phyloP scores from a whole-genome alignment of 2,797 vertebrate genomes.

The Oryzias sinensis region DNA sequence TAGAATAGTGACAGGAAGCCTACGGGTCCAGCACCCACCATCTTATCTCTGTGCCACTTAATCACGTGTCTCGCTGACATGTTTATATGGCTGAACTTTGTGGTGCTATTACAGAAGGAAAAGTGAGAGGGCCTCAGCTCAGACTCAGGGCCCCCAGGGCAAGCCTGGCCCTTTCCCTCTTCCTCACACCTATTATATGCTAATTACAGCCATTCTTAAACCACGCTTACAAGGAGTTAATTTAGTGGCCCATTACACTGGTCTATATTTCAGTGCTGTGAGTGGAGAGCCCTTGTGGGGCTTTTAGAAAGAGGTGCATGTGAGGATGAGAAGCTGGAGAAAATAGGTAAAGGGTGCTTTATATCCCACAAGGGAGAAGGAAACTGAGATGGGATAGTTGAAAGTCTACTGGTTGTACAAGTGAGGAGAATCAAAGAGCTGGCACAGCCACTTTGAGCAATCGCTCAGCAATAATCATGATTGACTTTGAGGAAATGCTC shows the following conservation, averaged over 20 bases:
- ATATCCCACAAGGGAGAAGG: conserved; percentile 64
- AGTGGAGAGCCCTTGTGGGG: conserved; percentile 56
- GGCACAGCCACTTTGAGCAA: conserved; percentile 47
- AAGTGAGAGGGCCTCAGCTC: conserved; percentile 84
- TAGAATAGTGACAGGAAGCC: conserved; percentile 83
- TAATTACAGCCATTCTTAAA: conserved; percentile 93
- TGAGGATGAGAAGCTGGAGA: conserved; percentile 57
- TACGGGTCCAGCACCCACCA: conserved; percentile 86
- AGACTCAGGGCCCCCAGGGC: conserved; percentile 83
- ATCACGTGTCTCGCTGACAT: conserved; percentile 90
- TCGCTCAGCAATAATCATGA: conserved; percentile 23
- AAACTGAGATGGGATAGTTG: conserved; percentile 42
- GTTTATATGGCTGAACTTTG: conserved; percentile 99
- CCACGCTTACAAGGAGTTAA: conserved; percentile 95
- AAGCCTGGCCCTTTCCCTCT: conserved; percentile 85
- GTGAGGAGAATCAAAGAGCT: conserved; percentile 53
- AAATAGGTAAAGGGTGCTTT: conserved; percentile 71
- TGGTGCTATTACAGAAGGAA: conserved; percentile 85
- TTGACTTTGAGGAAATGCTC: conserved; percentile 45
- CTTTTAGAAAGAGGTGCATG: conserved; percentile 55
- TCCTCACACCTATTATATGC: conserved; percentile 90
- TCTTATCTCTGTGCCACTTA: conserved; percentile 88
- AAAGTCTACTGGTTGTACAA: conserved; percentile 36
- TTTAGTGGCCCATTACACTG: conserved; percentile 85
- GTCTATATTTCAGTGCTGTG: conserved; percentile 78